Conservation (phyloP, 2,113 vertebrate species). For the Aleadryas rufinucha region DNA sequence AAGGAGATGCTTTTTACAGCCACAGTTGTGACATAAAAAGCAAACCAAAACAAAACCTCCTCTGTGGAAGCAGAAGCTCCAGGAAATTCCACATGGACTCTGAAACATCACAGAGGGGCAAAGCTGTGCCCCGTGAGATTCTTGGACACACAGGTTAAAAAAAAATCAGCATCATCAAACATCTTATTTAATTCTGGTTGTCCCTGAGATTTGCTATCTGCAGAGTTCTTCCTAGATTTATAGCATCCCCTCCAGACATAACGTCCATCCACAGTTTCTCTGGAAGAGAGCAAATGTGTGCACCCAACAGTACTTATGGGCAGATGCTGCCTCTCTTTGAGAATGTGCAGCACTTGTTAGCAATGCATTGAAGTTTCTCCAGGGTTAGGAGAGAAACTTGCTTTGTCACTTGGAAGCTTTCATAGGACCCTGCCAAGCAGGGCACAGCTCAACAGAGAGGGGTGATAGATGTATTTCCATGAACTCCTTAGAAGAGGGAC, state of each 20-base stretch:
- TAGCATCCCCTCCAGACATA: neutral
- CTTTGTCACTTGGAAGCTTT: neutral
- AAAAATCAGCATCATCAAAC: neutral
- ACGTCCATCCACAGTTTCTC: neutral
- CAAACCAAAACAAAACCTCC: neutral
- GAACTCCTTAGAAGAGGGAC: neutral
- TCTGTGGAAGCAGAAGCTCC: neutral
- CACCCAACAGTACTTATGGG: neutral
- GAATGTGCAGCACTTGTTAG: neutral
- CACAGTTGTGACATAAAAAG: neutral
- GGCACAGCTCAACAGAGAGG: neutral
- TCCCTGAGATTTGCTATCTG: neutral
- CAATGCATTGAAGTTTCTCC: neutral
- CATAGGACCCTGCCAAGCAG: neutral
- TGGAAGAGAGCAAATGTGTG: neutral
- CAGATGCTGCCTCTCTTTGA: neutral
- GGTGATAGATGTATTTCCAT: accelerated
- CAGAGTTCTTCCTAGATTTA: neutral
- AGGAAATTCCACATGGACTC: neutral
- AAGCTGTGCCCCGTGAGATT: neutral
- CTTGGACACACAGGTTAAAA: neutral
- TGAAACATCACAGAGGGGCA: neutral
- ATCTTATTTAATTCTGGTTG: neutral
- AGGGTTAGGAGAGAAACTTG: neutral
- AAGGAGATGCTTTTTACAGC: neutral